Base-by-base conservation (phyloP, 2,888 invertebrate genomes). In the Melanophora roralis region DNA sequence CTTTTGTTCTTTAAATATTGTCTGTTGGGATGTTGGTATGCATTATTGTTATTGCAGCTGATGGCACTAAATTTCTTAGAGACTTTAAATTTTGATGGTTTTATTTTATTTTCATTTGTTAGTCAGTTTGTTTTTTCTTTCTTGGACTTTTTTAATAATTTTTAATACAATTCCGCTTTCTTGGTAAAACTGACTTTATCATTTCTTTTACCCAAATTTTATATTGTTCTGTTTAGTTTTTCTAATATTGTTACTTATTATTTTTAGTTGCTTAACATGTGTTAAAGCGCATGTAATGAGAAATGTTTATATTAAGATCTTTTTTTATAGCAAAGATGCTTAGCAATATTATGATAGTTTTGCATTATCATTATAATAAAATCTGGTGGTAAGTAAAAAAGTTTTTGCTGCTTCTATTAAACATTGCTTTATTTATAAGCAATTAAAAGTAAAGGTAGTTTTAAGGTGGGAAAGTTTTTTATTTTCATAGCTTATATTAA, bases 1-100 rank as follows among this genome's bases (percentile, higher is more conserved):
- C n/a, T n/a, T n/a, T n/a, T n/a, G n/a, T n/a, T n/a, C n/a, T n/a
- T n/a, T n/a, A n/a, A n/a, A n/a, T n/a, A n/a, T n/a, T n/a, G n/a
- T n/a, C n/a, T n/a, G n/a, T n/a, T n/a, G n/a, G n/a, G n/a, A n/a
- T n/a, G n/a, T n/a, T n/a, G n/a, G n/a, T n/a, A n/a, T n/a, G n/a
- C n/a, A n/a, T 53, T 51, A 32, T 71, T 60, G 49, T 51, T 69
- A 32, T 32, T 69, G 12, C 60, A 62, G 47, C 51, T 68, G 68
- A 40, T 12, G 11, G 14, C 19, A 12, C 5, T 32, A n/a, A 38
- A 19, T 59, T 59, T 69, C 45, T 49, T 49, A 53, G 3, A 36
- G 53, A 43, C 34, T 72, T 53, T 53, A 34, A 43, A 62, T 53
- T 53, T 60, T 34, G 51, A 43, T 21, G 40, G 19, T 45, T 36